Conservation (phyloP, 2,113 vertebrate genomes). For the Ancistrus triradiatus region DNA sequence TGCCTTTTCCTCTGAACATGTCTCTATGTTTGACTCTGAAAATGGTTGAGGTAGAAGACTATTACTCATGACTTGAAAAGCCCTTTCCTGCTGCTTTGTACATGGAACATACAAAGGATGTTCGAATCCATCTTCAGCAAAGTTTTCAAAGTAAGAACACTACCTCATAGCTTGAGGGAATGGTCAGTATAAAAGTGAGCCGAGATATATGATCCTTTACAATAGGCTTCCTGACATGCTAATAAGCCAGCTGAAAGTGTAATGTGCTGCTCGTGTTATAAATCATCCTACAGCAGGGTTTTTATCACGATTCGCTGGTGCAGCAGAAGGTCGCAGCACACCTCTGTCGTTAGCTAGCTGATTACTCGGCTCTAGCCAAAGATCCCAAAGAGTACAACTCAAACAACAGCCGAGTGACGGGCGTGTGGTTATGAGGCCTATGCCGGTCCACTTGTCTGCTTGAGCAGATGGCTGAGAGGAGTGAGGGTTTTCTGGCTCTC, state of each 20-base stretch:
- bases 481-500: conserved; percentile 26
- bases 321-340: conserved; percentile 35
- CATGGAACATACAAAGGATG: background rate
- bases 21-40: too few species aligned
- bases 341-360: conserved; percentile 31
- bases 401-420: conserved; percentile 22
- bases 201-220: conserved; percentile 21
- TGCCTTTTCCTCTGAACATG: too few species aligned
- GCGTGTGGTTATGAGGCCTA: conserved; percentile 27
- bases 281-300: conserved; percentile 31
- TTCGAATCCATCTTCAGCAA: conserved; percentile 1
- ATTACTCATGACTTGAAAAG: too few species aligned
- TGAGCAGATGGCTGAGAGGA: conserved; percentile 20
- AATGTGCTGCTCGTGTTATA: conserved; percentile 19
- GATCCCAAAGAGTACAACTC: conserved; percentile 25
- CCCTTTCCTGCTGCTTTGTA: background rate
- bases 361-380: conserved; percentile 34
- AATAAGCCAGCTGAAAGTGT: conserved; percentile 19
- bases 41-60: too few species aligned
- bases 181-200: conserved; percentile 1
- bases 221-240: conserved; percentile 28
- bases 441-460: conserved; percentile 14
- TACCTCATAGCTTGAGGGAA: conserved; percentile 1
- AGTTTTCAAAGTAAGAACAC: background rate
- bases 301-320: conserved; percentile 25